A percentile compares a stretch with the other conserved stretches of the same genome.
These are phyloP conservation scores for Ophioninae sp. DNA, from an alignment of 2,888 invertebrate genomes.

Conservation along the genomic window DNA sequence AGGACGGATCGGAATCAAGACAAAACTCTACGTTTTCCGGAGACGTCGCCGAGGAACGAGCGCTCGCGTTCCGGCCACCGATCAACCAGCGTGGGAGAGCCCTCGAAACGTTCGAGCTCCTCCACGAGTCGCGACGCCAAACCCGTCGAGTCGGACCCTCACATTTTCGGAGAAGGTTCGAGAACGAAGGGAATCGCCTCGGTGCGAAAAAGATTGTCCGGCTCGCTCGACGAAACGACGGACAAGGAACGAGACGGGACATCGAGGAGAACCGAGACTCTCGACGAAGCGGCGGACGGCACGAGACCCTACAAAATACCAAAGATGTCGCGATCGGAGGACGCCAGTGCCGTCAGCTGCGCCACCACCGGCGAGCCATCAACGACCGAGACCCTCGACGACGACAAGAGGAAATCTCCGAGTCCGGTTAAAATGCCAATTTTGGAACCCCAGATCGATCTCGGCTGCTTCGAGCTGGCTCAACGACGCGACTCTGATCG, in stretches of 20 bases:
- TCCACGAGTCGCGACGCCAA: conserved; percentile 8
- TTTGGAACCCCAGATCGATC: conserved; percentile 72
- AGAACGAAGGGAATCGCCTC: not conserved
- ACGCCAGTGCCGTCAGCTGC: conserved; percentile 10
- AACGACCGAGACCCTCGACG: not conserved
- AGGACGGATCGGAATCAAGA: not conserved
- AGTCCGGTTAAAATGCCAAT: conserved; percentile 72
- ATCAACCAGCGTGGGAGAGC: not conserved
- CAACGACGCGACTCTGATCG: conserved; percentile 65
- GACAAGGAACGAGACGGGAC: conserved; percentile 3
- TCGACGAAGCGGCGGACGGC: conserved; percentile 50
- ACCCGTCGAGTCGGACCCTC: not conserved
- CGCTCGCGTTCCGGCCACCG: not conserved
- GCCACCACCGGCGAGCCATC: not conserved
- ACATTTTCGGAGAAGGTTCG: conserved; percentile 36
- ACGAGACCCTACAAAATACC: conserved; percentile 65
- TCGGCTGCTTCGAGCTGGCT: conserved; percentile 66
- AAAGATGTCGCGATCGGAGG: conserved; percentile 56
- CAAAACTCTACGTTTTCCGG: not conserved
- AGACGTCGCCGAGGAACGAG: not conserved
- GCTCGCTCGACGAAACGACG: conserved; percentile 8
- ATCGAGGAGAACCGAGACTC: conserved; percentile 16
- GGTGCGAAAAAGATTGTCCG: not conserved
- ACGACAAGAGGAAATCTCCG: conserved; percentile 56
- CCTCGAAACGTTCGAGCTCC: conserved; percentile 34